Percentiles rank a stretch among this genome's conserved stretches.
phyloP scores from a whole-genome alignment of 2,797 vertebrate genomes.

The Hafferia zeledoni region DNA sequence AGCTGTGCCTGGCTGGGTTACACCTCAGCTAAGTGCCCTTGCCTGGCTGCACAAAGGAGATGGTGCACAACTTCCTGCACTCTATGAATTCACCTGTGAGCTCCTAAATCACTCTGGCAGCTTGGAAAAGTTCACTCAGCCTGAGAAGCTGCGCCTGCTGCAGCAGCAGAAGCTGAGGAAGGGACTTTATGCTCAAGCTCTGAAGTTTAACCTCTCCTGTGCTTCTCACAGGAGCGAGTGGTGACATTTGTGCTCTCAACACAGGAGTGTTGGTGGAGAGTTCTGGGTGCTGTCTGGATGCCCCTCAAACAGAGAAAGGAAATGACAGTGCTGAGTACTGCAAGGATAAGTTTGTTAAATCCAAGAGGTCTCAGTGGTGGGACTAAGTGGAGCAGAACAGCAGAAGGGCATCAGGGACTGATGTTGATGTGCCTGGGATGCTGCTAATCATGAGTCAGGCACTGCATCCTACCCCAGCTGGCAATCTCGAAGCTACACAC shows the following conservation, averaged over 20 bases:
- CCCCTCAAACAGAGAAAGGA: background rate
- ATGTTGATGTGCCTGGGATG: background rate
- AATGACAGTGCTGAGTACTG: background rate
- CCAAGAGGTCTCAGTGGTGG: background rate
- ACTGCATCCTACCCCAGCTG: background rate
- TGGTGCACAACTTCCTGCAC: background rate
- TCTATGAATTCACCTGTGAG: background rate
- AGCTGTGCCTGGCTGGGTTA: background rate
- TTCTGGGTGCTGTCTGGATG: background rate
- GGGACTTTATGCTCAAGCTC: background rate
- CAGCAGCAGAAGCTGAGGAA: background rate
- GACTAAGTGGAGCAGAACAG: background rate
- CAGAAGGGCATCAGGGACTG: background rate
- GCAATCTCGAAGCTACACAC: rapidly evolving
- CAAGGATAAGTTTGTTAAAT: background rate
- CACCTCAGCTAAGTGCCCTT: background rate
- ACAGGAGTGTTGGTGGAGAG: background rate
- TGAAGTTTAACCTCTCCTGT: background rate
- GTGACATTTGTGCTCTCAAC: background rate
- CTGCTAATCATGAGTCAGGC: background rate
- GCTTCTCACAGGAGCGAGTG: background rate
- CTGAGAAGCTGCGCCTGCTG: background rate
- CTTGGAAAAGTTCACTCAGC: background rate
- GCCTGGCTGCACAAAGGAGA: background rate
- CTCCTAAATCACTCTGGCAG: constrained; percentile 24